A percentile compares a stretch with the other conserved stretches of the same genome.
Evolutionary conservation across 2,888 invertebrate genomes (phyloP).

Genomic region (Dasypogon diadema): DNA sequence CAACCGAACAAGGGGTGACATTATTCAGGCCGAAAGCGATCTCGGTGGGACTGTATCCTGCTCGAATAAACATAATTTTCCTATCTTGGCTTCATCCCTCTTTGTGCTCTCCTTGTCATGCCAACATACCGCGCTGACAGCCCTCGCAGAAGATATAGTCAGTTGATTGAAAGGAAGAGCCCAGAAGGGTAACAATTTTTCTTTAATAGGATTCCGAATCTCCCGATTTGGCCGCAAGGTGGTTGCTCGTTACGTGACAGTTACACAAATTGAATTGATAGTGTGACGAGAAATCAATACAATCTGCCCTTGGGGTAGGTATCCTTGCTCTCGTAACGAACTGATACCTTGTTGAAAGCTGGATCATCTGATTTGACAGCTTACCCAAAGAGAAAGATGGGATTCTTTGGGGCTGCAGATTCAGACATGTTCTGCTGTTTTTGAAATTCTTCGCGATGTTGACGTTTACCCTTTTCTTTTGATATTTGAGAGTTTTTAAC

Average conservation of each 20-base stretch:
- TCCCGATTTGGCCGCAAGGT: constrained; percentile 53
- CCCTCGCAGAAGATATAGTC: neutral
- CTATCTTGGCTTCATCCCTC: neutral
- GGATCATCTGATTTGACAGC: constrained; percentile 51
- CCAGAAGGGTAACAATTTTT: constrained; percentile 53
- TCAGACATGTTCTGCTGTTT: neutral
- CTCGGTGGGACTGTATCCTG: constrained; percentile 9
- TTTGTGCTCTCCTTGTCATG: constrained; percentile 31
- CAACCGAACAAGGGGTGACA: constrained; percentile 11
- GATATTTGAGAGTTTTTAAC: too few species aligned
- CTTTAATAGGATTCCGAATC: constrained; percentile 55
- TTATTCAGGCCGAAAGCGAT: neutral
- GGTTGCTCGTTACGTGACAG: constrained; percentile 56
- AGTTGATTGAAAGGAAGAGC: constrained; percentile 52
- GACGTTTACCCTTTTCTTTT: neutral
- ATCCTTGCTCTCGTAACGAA: constrained; percentile 6
- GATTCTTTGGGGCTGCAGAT: neutral
- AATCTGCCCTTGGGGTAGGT: constrained; percentile 45
- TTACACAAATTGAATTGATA: constrained; percentile 58
- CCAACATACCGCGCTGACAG: constrained; percentile 53
- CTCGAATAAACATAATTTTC: constrained; percentile 45
- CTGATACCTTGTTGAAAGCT: constrained; percentile 46
- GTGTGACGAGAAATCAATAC: constrained; percentile 55
- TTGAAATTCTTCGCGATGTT: neutral
- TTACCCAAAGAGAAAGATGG: constrained; percentile 31